Evolutionary conservation across 2,113 vertebrate genomes (phyloP).

Genomic region (Promerops cafer): DNA sequence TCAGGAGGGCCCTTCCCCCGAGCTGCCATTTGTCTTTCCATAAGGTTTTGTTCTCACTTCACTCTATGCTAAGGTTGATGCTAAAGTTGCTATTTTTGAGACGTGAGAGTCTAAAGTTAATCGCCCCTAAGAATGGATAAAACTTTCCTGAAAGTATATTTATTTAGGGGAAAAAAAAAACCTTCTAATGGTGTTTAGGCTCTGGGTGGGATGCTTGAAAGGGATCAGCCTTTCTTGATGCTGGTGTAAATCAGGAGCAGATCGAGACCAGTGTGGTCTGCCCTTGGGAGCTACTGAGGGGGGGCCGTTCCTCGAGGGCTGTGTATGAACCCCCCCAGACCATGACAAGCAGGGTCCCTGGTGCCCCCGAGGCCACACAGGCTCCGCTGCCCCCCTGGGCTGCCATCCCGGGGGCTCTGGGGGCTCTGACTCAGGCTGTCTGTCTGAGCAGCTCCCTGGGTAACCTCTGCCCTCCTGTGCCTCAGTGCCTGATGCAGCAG

Average conservation of each 20-base stretch:
- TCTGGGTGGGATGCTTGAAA: background rate
- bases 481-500: background rate
- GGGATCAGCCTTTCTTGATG: background rate
- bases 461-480: background rate
- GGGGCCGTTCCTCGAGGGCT: background rate
- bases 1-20: background rate
- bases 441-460: background rate
- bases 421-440: background rate
- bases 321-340: accelerated
- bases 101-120: background rate
- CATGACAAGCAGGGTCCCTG: background rate
- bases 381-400: background rate
- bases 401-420: background rate
- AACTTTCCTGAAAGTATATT: background rate
- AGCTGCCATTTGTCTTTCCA: background rate
- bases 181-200: no score
- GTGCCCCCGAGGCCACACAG: background rate
- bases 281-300: background rate
- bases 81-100: background rate
- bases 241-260: background rate
- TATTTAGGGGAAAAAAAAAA: no score
- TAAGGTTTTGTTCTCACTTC: background rate
- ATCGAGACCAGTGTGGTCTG: background rate
- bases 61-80: background rate
- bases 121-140: background rate